Conservation (phyloP, 2,888 invertebrate genomes). For the Drosophila kanekoi region DNA sequence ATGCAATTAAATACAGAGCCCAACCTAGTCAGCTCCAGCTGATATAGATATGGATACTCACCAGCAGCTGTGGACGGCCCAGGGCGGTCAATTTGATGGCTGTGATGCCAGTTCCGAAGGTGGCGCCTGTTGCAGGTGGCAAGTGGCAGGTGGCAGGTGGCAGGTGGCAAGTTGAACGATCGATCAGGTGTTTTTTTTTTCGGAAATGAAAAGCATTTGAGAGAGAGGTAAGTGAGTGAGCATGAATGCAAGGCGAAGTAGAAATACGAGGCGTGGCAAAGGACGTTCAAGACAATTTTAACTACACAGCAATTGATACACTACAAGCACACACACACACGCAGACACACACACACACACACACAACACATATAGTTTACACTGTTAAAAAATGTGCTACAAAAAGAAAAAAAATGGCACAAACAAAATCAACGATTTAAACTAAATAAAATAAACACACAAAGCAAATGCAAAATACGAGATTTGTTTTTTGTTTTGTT, state of each 20-base stretch:
- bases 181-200: constrained; percentile 54
- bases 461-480: constrained; percentile 25
- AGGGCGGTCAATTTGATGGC: constrained; percentile 99
- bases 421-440: constrained; percentile 22
- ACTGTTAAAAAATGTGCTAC: constrained; percentile 18
- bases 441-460: constrained; percentile 22
- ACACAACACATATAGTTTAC: constrained; percentile 5
- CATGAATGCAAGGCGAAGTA: constrained; percentile 23
- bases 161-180: constrained; percentile 11
- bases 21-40: too few species aligned
- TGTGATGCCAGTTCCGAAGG: constrained; percentile 97
- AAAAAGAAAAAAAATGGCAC: constrained; percentile 11
- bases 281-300: constrained; percentile 9
- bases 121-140: constrained; percentile 88
- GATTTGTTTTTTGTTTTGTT: not conserved
- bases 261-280: constrained; percentile 5
- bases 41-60: constrained; percentile 88
- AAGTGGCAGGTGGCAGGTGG: not conserved
- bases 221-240: constrained; percentile 46
- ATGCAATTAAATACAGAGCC: constrained; percentile 17
- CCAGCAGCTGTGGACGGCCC: constrained; percentile 96
- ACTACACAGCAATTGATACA: constrained; percentile 44
- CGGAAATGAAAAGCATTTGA: constrained; percentile 69
- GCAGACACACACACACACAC: constrained; percentile 13
- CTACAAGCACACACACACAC: constrained; percentile 21